phyloP scores from a whole-genome alignment of 2,113 vertebrate species.

The Sula dactylatra region DNA sequence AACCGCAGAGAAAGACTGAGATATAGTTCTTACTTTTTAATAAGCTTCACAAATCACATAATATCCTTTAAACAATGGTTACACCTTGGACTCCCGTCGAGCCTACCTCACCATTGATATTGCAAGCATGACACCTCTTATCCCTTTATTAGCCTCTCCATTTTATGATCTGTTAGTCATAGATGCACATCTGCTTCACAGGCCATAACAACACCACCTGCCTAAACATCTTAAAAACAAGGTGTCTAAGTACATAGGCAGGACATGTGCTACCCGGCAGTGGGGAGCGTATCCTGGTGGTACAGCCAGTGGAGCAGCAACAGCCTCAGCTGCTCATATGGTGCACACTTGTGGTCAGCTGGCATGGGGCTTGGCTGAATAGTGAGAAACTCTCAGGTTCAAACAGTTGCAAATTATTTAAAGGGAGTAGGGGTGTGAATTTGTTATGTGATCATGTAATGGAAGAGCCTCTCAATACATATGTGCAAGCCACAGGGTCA shows the following conservation, averaged over 20 bases:
- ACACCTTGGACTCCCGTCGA: neutral
- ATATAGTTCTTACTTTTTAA: conserved; percentile 27
- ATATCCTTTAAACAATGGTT: conserved; percentile 40
- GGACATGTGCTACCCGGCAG: neutral
- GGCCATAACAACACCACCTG: conserved; percentile 60
- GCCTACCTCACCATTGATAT: neutral
- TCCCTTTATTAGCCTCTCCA: conserved; percentile 68
- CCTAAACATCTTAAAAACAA: conserved; percentile 24
- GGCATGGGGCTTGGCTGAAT: neutral
- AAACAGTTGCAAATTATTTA: conserved; percentile 2
- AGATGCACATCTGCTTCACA: conserved; percentile 60
- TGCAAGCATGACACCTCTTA: conserved; percentile 39
- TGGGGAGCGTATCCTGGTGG: neutral
- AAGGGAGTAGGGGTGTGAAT: neutral
- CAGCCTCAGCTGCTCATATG: neutral
- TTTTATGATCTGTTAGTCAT: conserved; percentile 69
- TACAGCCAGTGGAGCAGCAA: neutral
- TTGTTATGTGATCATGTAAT: neutral
- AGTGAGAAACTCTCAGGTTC: neutral
- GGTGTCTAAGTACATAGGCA: neutral
- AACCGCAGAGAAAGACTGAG: neutral
- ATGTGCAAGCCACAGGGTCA: neutral
- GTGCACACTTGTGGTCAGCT: neutral
- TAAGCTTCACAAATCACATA: conserved; percentile 41
- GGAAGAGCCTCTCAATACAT: neutral